phyloP scores from a whole-genome alignment of 2,888 invertebrate species.

The Anorthoa munda region DNA sequence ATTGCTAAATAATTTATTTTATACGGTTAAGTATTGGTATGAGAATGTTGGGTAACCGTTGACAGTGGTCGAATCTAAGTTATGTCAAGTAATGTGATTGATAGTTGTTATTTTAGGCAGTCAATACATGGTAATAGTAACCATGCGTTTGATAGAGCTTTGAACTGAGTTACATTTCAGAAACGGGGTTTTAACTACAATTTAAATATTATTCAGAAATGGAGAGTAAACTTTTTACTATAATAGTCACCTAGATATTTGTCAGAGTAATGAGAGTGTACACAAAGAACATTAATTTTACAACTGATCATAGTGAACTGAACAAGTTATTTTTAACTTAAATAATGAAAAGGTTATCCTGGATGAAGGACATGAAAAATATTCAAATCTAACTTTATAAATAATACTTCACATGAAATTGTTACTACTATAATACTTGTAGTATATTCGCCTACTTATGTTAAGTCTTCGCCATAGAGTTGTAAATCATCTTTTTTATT shows the following conservation, averaged over 20 bases:
- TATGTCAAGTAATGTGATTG: background rate
- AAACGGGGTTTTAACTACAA: no score
- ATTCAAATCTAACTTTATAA: no score
- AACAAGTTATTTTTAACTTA: no score
- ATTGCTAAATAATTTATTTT: background rate
- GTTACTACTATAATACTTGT: background rate
- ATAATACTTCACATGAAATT: no score
- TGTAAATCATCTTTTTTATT: conserved; percentile 38
- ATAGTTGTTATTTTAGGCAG: background rate
- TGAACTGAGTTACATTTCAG: background rate
- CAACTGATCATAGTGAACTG: no score
- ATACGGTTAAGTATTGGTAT: background rate
- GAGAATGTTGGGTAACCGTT: background rate
- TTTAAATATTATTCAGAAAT: background rate
- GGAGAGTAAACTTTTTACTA: background rate
- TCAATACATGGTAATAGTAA: background rate
- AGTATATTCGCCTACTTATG: background rate
- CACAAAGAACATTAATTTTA: no score
- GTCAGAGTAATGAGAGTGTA: no score
- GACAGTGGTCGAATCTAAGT: no score
- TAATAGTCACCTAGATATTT: no score
- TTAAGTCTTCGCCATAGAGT: background rate
- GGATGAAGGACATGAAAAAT: no score
- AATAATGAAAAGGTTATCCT: no score
- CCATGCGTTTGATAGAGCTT: no score